Conservation (phyloP, 2,797 vertebrate species). For the Dicrostonyx torquatus region DNA sequence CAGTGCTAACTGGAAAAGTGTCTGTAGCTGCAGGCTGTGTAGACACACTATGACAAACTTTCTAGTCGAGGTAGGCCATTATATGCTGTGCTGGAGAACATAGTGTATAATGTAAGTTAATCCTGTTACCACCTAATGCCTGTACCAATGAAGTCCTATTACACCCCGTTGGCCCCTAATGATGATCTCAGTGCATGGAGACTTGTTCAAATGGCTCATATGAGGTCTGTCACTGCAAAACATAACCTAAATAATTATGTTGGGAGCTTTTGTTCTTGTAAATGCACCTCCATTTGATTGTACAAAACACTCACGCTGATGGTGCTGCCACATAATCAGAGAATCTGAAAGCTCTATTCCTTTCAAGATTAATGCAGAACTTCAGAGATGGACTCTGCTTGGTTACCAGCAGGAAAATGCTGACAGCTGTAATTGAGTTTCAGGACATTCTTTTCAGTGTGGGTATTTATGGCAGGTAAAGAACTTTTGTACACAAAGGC, state of each 20-base stretch:
- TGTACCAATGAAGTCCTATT: background rate
- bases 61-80: background rate
- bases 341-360: background rate
- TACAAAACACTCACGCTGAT: background rate
- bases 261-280: background rate
- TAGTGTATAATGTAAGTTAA: background rate
- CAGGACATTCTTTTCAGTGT: constrained; percentile 35
- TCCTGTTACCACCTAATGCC: background rate
- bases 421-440: background rate
- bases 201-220: background rate
- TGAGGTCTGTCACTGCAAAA: background rate
- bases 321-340: background rate
- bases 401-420: constrained; percentile 69
- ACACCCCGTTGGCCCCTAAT: fast-evolving
- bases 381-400: constrained; percentile 64
- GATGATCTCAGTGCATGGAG: background rate
- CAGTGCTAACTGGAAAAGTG: background rate
- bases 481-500: constrained; percentile 59
- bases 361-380: constrained; percentile 64
- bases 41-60: background rate
- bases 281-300: background rate
- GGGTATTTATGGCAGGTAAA: constrained; percentile 79
- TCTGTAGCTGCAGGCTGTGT: background rate
- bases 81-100: background rate
- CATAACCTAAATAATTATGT: background rate